Evolutionary conservation across 2,113 vertebrate species (phyloP).

Genomic region (Elanus axillaris): DNA sequence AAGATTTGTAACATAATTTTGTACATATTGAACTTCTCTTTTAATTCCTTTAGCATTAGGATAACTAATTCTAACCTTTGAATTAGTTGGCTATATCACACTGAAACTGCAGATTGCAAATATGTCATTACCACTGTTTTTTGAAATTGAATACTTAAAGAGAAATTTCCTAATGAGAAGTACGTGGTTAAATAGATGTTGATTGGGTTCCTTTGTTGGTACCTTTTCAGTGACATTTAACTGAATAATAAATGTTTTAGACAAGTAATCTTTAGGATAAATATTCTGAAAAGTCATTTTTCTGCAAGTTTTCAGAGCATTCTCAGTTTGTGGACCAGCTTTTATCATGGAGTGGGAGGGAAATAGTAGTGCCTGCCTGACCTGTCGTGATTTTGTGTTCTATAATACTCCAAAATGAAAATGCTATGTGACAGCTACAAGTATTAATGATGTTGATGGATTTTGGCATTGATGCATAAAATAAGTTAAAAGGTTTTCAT

Average conservation of each 20-base stretch:
- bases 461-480: background rate
- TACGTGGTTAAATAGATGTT: background rate
- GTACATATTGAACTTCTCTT: background rate
- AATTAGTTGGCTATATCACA: background rate
- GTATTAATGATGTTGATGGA: background rate
- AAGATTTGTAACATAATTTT: background rate
- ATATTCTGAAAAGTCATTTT: background rate
- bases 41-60: background rate
- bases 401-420: background rate
- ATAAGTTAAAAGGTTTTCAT: background rate
- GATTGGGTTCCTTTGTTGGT: background rate
- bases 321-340: background rate
- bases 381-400: background rate
- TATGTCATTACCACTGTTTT: background rate
- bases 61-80: background rate
- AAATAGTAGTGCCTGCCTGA: background rate
- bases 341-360: background rate
- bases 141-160: background rate
- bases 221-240: background rate
- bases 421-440: background rate
- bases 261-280: background rate
- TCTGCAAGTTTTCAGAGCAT: background rate
- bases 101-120: background rate
- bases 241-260: background rate
- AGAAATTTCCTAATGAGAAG: background rate